phyloP scores from a whole-genome alignment of 2,797 vertebrate species.

The Lacerta agilis region DNA sequence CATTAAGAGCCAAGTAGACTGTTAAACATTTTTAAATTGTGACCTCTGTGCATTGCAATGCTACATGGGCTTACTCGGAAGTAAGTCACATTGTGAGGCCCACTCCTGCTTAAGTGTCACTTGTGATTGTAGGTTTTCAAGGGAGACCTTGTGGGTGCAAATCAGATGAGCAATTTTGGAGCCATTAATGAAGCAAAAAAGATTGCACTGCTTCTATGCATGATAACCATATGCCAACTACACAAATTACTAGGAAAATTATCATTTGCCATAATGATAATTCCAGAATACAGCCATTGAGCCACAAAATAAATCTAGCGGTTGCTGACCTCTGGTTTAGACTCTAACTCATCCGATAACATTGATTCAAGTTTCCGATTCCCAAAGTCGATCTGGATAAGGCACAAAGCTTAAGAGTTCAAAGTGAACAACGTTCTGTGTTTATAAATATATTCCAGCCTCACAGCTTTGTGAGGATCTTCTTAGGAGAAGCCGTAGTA shows the following conservation, averaged over 20 bases:
- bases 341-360: slow-evolving; percentile 99
- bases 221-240: background rate
- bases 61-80: background rate
- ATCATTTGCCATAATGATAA: background rate
- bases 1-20: background rate
- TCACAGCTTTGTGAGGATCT: slow-evolving; percentile 52
- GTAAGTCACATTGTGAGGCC: background rate
- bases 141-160: background rate
- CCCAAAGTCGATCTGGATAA: slow-evolving; percentile 76
- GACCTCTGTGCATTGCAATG: background rate
- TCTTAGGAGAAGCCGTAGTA: slow-evolving; percentile 60
- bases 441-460: slow-evolving; percentile 72
- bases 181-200: background rate
- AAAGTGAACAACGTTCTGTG: slow-evolving; percentile 60
- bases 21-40: background rate
- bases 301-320: background rate
- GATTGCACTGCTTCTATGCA: background rate
- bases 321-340: slow-evolving; percentile 95
- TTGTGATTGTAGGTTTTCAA: background rate
- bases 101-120: background rate
- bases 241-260: background rate
- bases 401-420: slow-evolving; percentile 64
- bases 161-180: background rate
- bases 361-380: slow-evolving; percentile 90
- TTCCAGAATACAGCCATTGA: background rate